Base-by-base conservation (phyloP, 1,140 invertebrate genomes). In the Stegodyphus mimosarum region DNA sequence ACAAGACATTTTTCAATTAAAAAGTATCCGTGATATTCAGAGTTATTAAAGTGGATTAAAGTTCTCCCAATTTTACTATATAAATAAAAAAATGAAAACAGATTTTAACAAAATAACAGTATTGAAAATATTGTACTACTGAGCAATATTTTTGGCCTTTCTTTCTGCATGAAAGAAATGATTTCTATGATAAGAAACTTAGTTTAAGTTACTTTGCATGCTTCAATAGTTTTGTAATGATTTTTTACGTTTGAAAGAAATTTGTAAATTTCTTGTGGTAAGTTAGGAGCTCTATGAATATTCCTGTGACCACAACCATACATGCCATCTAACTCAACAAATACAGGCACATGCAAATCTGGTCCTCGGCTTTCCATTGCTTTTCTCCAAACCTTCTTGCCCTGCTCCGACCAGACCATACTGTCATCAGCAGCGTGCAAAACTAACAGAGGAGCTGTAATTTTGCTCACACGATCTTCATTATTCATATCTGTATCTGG, bases 381-480 rank as follows among this genome's bases (percentile, higher is more conserved):
- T 71, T 88, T 91, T 13, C 77, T 63, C 67, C 80, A 94, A 93
- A 91, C 89, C 92, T 94, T 94, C 89, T 93, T 90, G n/a, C 95
- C 95, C 53, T 96, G 91, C 64, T 92, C 90, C 89, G 93, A 93
- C 69, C 96, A 96, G 74, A 98, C 93, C 63, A 97, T 93, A 13
- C 91, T 90, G 91, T 98, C 96, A 91, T 97, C 96, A 91, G 95
- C 93, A 2, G 96, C 95, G 90, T 97, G 96, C 52, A 98, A 91
- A 88, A 98, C 96, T 89, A 97, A 90, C 55, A 97, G 91, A 6
- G 95, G 95, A 88, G 94, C 93, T 18, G 92, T 91, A 17, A 96
- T 93, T 80, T 93, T 90, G 55, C 88, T 88, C 50, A 85, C 63
- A 49, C 17, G 52, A 7, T 50, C 73, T 2, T 78, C 66, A n/a